Evolutionary conservation across 2,888 invertebrate species (phyloP).

Genomic region (Drosophila vallismaia): DNA sequence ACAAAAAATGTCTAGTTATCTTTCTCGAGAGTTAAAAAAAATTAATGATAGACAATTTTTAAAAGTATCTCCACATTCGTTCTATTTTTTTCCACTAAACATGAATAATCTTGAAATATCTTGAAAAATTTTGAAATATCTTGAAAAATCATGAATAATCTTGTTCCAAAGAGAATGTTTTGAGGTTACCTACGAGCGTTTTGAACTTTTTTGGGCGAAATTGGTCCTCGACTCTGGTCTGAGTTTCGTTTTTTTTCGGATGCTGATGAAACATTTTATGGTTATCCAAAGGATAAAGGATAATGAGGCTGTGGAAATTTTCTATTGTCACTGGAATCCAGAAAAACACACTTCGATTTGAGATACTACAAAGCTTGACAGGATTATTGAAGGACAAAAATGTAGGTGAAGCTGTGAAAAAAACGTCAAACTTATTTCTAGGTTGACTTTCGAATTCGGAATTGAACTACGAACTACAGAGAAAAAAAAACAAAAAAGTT

Average conservation of each 20-base stretch:
- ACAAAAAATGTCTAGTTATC: too few relatives aligned
- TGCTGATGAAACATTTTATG: background rate
- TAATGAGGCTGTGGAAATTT: background rate
- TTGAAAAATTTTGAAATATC: too few relatives aligned
- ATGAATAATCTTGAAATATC: too few relatives aligned
- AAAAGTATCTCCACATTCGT: too few relatives aligned
- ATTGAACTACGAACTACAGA: background rate
- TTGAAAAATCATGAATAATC: too few relatives aligned
- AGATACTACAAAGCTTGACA: background rate
- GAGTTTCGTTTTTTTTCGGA: background rate
- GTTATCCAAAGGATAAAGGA: background rate
- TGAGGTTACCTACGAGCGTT: background rate
- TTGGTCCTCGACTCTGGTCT: background rate
- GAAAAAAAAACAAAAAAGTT: background rate
- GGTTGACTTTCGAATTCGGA: background rate
- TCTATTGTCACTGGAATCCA: background rate
- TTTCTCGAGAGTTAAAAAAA: too few relatives aligned
- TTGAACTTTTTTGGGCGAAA: background rate
- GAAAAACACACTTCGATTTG: background rate
- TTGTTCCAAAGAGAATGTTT: too few relatives aligned
- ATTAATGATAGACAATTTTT: too few relatives aligned
- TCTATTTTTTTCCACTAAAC: too few relatives aligned
- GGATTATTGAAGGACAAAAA: background rate
- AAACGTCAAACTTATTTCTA: background rate
- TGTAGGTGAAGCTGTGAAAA: background rate